A percentile compares a stretch with the other conserved stretches of the same genome.
These are phyloP conservation scores for Drosophila obscura DNA, from an alignment of 1,140 invertebrate species.

Conservation along the genomic window DNA sequence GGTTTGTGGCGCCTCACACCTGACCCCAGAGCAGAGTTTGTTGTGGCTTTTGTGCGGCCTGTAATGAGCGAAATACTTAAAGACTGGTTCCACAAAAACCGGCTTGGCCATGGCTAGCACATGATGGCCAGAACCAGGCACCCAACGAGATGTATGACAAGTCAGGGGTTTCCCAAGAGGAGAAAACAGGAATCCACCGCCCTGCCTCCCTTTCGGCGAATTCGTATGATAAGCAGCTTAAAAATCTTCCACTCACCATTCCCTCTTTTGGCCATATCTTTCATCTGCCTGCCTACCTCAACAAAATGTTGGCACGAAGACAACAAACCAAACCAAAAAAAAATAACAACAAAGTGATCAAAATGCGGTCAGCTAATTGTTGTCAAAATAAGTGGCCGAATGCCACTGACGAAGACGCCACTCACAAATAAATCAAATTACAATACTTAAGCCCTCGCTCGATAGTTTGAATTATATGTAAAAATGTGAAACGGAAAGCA, in stretches of 20 bases:
- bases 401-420: slow-evolving; percentile 34
- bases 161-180: slow-evolving; percentile 31
- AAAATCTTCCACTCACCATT: slow-evolving; percentile 33
- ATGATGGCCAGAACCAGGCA: slow-evolving; percentile 24
- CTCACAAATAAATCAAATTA: slow-evolving; percentile 59
- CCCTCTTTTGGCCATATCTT: slow-evolving; percentile 30
- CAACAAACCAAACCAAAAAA: background rate
- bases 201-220: slow-evolving; percentile 5
- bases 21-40: slow-evolving; percentile 27
- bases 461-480: slow-evolving; percentile 44
- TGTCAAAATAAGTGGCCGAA: slow-evolving; percentile 52
- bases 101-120: slow-evolving; percentile 17
- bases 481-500: slow-evolving; percentile 49
- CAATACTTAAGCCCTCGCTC: slow-evolving; percentile 26
- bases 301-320: slow-evolving; percentile 5
- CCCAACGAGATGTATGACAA: background rate
- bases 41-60: slow-evolving; percentile 31
- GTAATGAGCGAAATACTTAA: slow-evolving; percentile 20
- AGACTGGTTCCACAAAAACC: slow-evolving; percentile 42
- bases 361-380: slow-evolving; percentile 57
- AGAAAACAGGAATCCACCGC: slow-evolving; percentile 20
- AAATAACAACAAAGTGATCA: slow-evolving; percentile 12
- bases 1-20: slow-evolving; percentile 18
- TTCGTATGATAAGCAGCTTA: slow-evolving; percentile 44
- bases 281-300: slow-evolving; percentile 44